These are phyloP conservation scores for Melanotus villosus DNA, from an alignment of 2,888 invertebrate species.

Conservation along the genomic window DNA sequence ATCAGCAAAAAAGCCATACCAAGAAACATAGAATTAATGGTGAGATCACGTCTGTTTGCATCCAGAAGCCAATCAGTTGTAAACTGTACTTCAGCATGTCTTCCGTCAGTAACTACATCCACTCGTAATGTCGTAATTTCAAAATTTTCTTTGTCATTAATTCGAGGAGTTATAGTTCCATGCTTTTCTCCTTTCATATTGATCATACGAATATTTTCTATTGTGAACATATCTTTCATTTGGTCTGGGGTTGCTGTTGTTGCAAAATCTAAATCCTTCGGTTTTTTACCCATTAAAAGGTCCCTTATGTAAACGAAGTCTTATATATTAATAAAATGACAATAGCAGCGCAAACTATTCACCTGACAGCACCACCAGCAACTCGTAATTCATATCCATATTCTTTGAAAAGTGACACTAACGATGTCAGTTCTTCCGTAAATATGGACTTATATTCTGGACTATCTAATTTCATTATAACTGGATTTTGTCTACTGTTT, in stretches of 20 bases:
- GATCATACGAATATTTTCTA: slow-evolving; percentile 90
- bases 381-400: slow-evolving; percentile 90
- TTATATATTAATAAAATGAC: no score
- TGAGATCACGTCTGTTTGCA: slow-evolving; percentile 95
- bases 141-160: slow-evolving; percentile 95
- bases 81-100: slow-evolving; percentile 95
- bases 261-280: slow-evolving; percentile 97
- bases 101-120: slow-evolving; percentile 92
- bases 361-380: slow-evolving; percentile 96
- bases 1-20: slow-evolving; percentile 68
- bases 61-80: slow-evolving; percentile 95
- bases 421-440: slow-evolving; percentile 81
- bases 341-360: no score
- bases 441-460: slow-evolving; percentile 85
- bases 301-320: slow-evolving; percentile 71
- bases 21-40: slow-evolving; percentile 97
- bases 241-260: slow-evolving; percentile 96
- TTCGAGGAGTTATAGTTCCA: slow-evolving; percentile 95
- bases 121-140: slow-evolving; percentile 95
- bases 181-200: slow-evolving; percentile 94
- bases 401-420: slow-evolving; percentile 84
- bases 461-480: slow-evolving; percentile 79
- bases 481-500: slow-evolving; percentile 74
- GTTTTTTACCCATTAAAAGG: slow-evolving; percentile 81
- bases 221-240: slow-evolving; percentile 94